Evolutionary conservation across 2,797 vertebrate species (phyloP).

Genomic region (Arnoldichthys spilopterus): DNA sequence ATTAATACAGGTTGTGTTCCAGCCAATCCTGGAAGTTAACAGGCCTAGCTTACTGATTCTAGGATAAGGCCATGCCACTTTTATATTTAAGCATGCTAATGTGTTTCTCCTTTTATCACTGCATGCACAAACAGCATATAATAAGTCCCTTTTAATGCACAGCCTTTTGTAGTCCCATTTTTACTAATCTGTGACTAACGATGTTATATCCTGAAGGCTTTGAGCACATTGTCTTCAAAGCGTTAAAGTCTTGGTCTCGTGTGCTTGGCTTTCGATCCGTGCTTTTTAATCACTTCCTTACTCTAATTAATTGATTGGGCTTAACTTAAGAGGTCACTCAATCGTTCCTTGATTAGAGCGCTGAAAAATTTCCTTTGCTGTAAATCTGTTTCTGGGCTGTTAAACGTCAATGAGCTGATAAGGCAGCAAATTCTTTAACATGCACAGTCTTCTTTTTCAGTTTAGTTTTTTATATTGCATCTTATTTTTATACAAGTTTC

Average conservation of each 20-base stretch:
- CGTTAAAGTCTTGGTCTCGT: conserved; percentile 33
- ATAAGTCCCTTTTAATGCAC: conserved; percentile 2
- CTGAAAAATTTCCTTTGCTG: conserved; percentile 6
- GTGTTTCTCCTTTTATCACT: conserved; percentile 17
- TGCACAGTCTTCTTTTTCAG: neutral
- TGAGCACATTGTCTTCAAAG: conserved; percentile 37
- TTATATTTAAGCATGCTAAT: conserved; percentile 45
- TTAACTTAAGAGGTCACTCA: conserved; percentile 53
- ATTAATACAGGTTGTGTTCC: conserved; percentile 1
- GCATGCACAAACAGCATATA: conserved; percentile 43
- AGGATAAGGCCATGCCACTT: neutral
- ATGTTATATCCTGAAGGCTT: neutral
- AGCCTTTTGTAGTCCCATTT: neutral
- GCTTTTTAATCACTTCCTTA: conserved; percentile 51
- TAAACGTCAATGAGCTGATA: conserved; percentile 1
- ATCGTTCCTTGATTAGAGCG: conserved; percentile 34
- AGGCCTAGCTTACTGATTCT: neutral
- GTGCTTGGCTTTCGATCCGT: conserved; percentile 45
- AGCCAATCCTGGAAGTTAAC: neutral
- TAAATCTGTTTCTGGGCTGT: conserved; percentile 9
- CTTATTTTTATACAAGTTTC: neutral
- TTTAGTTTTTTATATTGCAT: neutral
- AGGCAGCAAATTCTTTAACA: neutral
- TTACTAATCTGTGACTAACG: neutral
- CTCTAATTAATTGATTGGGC: conserved; percentile 55